A percentile compares a stretch with the other conserved stretches of the same genome.
phyloP scores from a whole-genome alignment of 1,140 invertebrate species.

The Atta texana region DNA sequence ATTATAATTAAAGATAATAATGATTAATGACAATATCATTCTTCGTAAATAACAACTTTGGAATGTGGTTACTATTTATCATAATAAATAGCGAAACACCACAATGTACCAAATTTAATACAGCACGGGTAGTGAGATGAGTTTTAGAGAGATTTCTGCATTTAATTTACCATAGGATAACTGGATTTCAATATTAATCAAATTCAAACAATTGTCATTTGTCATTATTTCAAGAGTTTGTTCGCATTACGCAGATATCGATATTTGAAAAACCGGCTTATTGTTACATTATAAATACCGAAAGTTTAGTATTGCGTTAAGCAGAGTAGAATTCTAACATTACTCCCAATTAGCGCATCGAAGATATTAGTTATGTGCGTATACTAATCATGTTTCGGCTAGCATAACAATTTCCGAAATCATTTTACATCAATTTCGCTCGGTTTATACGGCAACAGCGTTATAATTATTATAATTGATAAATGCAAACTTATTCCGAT shows the following conservation, averaged over 20 bases:
- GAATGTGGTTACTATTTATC: neutral
- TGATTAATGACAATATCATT: constrained; percentile 24
- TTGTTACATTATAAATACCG: neutral
- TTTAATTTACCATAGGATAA: constrained; percentile 18
- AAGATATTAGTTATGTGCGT: constrained; percentile 57
- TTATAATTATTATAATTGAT: neutral
- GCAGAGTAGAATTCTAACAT: constrained; percentile 63
- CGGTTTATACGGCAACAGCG: neutral
- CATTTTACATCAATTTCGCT: constrained; percentile 30
- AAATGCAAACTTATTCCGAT: neutral
- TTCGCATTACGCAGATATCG: neutral
- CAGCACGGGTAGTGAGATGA: too few relatives aligned
- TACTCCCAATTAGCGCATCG: constrained; percentile 66
- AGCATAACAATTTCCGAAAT: constrained; percentile 31
- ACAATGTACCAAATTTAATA: neutral
- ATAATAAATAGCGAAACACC: neutral
- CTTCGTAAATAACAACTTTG: neutral
- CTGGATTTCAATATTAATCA: neutral
- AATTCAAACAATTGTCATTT: neutral
- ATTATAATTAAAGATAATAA: constrained; percentile 25
- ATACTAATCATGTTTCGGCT: constrained; percentile 45
- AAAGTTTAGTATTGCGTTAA: constrained; percentile 1
- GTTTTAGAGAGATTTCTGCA: neutral
- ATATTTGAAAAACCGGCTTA: constrained; percentile 48
- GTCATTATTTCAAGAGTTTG: constrained; percentile 34